phyloP scores from a whole-genome alignment of 2,888 invertebrate species.

The Sesia apiformis region DNA sequence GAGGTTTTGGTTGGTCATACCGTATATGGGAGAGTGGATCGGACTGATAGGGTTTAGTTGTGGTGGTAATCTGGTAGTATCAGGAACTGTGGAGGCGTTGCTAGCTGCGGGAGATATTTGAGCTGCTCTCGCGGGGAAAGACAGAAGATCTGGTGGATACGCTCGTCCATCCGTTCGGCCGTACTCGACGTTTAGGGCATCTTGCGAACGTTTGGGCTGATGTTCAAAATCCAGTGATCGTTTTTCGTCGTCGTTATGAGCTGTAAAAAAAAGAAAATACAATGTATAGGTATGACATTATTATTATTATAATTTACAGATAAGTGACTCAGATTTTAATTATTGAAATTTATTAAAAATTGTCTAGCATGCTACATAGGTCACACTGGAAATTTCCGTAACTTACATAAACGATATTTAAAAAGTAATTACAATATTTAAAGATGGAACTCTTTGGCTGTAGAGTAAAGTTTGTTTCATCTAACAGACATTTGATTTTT shows the following conservation, averaged over 20 bases:
- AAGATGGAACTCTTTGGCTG: too few relatives aligned
- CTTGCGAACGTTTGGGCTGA: conserved; percentile 70
- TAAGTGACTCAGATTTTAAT: too few relatives aligned
- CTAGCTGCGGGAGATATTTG: conserved; percentile 87
- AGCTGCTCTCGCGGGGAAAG: conserved; percentile 81
- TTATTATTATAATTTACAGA: too few relatives aligned
- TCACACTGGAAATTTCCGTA: too few relatives aligned
- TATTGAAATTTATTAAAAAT: too few relatives aligned
- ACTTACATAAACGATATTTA: too few relatives aligned
- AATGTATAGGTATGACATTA: background rate
- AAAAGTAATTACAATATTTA: too few relatives aligned
- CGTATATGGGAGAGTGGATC: conserved; percentile 79
- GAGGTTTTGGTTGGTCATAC: conserved; percentile 74
- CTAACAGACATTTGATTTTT: too few relatives aligned
- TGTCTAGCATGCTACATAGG: too few relatives aligned
- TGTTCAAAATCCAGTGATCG: conserved; percentile 80
- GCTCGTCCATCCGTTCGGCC: conserved; percentile 75
- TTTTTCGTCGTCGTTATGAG: conserved; percentile 80
- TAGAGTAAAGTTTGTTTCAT: too few relatives aligned
- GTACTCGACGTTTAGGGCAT: conserved; percentile 68
- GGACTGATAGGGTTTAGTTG: conserved; percentile 78
- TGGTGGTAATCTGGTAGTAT: conserved; percentile 77
- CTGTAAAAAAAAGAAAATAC: conserved; percentile 44
- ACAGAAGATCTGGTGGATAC: conserved; percentile 86
- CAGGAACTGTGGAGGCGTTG: conserved; percentile 86